These are phyloP conservation scores for Drosophila santomea DNA, from an alignment of 1,140 invertebrate species.

Conservation along the genomic window DNA sequence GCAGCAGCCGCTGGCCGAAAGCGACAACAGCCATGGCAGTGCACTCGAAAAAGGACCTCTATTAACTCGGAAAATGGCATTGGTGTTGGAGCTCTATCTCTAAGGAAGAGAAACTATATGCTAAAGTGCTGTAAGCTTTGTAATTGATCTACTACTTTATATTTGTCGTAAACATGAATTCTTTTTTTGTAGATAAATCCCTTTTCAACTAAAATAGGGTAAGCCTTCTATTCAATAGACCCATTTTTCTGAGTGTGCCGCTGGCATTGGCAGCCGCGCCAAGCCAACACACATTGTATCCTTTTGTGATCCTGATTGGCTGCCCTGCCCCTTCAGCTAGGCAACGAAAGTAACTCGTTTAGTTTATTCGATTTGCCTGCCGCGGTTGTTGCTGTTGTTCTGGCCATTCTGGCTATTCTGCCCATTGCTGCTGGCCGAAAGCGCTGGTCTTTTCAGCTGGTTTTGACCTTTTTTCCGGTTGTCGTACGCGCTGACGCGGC, in stretches of 20 bases:
- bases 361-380: constrained; percentile 74
- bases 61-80: neutral
- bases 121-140: neutral
- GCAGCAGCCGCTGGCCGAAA: constrained; percentile 31
- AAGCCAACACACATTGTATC: constrained; percentile 44
- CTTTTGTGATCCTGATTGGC: constrained; percentile 58
- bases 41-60: constrained; percentile 4
- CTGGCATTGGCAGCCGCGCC: neutral
- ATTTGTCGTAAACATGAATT: no score
- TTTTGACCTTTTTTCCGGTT: constrained; percentile 61
- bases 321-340: constrained; percentile 24
- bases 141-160: neutral
- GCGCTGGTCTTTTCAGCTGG: constrained; percentile 41
- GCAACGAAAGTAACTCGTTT: constrained; percentile 74
- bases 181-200: no score
- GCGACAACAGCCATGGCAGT: constrained; percentile 24
- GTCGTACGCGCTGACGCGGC: constrained; percentile 48
- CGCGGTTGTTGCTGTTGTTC: constrained; percentile 16
- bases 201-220: no score
- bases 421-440: constrained; percentile 48
- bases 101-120: neutral
- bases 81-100: neutral
- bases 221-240: no score
- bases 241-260: constrained; percentile 4
- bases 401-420: constrained; percentile 1